Evolutionary conservation across 2,797 vertebrate genomes (phyloP).

Genomic region (Sebastes wilsoni): DNA sequence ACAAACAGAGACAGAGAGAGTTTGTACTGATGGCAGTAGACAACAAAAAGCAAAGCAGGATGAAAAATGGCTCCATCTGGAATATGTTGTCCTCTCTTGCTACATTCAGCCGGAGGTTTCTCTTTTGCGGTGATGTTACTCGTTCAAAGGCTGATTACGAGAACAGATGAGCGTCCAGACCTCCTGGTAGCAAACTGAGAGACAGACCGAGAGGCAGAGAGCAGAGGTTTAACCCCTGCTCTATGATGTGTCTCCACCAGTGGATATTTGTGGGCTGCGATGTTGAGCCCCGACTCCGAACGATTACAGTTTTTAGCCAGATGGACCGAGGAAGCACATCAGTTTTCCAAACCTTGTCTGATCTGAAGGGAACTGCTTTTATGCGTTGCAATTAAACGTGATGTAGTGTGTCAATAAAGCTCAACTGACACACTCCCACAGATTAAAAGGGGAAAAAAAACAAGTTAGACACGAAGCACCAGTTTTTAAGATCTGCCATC

Average conservation of each 20-base stretch:
- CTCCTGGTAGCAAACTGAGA: slow-evolving; percentile 44
- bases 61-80: slow-evolving; percentile 58
- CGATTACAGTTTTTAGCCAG: slow-evolving; percentile 27
- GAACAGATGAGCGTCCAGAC: slow-evolving; percentile 58
- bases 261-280: slow-evolving; percentile 46
- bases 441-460: slow-evolving; percentile 41
- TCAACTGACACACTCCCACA: slow-evolving; percentile 52
- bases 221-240: slow-evolving; percentile 24
- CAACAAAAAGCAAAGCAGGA: slow-evolving; percentile 12
- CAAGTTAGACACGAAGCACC: slow-evolving; percentile 65
- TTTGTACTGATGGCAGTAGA: slow-evolving; percentile 12
- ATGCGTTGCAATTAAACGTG: slow-evolving; percentile 62
- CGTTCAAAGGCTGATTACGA: slow-evolving; percentile 61
- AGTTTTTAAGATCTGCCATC: slow-evolving; percentile 48
- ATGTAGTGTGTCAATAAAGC: slow-evolving; percentile 67
- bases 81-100: slow-evolving; percentile 39
- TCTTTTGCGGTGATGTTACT: slow-evolving; percentile 38
- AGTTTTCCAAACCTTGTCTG: slow-evolving; percentile 43
- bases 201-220: neutral
- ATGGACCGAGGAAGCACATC: slow-evolving; percentile 32
- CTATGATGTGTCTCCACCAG: slow-evolving; percentile 31
- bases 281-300: slow-evolving; percentile 30
- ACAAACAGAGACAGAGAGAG: slow-evolving; percentile 3
- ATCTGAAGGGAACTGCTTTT: slow-evolving; percentile 53
- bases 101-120: slow-evolving; percentile 33